A percentile compares a stretch with the other conserved stretches of the same genome.
These are phyloP conservation scores for Argyrosomus japonicus DNA, from an alignment of 2,113 vertebrate species.

Conservation along the genomic window DNA sequence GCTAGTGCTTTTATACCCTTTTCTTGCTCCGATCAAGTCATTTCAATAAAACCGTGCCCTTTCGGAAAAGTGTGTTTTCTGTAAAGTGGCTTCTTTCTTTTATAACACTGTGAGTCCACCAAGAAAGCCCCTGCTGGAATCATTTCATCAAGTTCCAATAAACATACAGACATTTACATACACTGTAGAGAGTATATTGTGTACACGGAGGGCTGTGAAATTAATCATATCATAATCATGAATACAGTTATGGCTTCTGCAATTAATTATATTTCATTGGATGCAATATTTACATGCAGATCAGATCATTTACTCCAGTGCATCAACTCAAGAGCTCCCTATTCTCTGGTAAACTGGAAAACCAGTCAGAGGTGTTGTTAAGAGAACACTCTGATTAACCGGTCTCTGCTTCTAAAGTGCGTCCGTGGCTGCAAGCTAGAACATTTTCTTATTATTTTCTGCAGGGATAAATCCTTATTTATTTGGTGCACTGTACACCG, in stretches of 20 bases:
- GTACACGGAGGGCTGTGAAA: background rate
- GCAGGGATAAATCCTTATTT: background rate
- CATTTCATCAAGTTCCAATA: background rate
- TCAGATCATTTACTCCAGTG: background rate
- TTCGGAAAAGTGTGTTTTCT: constrained; percentile 43
- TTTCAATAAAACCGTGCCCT: constrained; percentile 66
- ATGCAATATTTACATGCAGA: constrained; percentile 23
- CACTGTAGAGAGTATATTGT: constrained; percentile 4
- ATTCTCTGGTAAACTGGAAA: constrained; percentile 41
- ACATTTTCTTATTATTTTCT: background rate
- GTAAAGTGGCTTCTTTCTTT: background rate
- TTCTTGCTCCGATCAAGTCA: constrained; percentile 43
- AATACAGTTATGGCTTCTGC: constrained; percentile 28
- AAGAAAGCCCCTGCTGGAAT: background rate
- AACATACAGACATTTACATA: constrained; percentile 23
- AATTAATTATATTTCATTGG: constrained; percentile 55
- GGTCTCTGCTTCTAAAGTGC: background rate
- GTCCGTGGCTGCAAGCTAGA: constrained; percentile 3
- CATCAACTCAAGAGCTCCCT: constrained; percentile 39
- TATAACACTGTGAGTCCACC: background rate
- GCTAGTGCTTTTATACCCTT: constrained; percentile 49
- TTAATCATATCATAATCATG: constrained; percentile 42
- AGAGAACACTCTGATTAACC: constrained; percentile 19
- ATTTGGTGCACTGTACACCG: background rate
- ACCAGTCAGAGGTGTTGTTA: constrained; percentile 39